phyloP scores from a whole-genome alignment of 2,797 vertebrate species.

The Tragelaphus oryx region DNA sequence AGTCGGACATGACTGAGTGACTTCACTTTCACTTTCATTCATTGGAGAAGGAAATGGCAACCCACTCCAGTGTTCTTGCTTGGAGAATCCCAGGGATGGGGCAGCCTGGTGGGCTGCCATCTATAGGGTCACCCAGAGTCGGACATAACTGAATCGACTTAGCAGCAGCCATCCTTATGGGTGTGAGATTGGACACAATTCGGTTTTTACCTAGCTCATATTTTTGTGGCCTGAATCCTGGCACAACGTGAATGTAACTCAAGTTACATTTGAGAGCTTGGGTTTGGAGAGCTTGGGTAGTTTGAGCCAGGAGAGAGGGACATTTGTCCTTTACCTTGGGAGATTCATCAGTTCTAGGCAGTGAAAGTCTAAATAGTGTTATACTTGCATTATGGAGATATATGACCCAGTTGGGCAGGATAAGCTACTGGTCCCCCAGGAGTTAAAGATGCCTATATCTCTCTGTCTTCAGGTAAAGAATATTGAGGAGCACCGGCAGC shows the following conservation, averaged over 20 bases:
- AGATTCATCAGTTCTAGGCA: constrained; percentile 1
- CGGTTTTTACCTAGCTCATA: constrained; percentile 14
- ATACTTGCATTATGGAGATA: background rate
- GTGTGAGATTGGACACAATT: background rate
- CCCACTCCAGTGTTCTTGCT: too few species aligned
- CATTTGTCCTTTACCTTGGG: background rate
- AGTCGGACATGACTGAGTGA: too few species aligned
- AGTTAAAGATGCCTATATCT: constrained; percentile 2
- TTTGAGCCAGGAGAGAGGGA: background rate
- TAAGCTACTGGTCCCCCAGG: background rate
- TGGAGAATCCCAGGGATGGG: too few species aligned
- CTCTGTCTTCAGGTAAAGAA: constrained; percentile 91
- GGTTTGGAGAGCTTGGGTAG: constrained; percentile 9
- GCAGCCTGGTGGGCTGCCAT: too few species aligned
- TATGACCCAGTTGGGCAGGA: background rate
- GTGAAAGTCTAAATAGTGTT: background rate
- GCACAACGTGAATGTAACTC: background rate
- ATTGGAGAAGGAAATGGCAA: too few species aligned
- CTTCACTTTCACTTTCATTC: too few species aligned
- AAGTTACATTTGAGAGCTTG: background rate
- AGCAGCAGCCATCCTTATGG: background rate
- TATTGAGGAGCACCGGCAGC: constrained; percentile 96
- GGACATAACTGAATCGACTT: too few species aligned
- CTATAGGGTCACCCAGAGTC: too few species aligned
- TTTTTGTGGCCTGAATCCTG: background rate